Evolutionary conservation across 2,888 invertebrate species (phyloP).

Genomic region (Tethea ocularis): DNA sequence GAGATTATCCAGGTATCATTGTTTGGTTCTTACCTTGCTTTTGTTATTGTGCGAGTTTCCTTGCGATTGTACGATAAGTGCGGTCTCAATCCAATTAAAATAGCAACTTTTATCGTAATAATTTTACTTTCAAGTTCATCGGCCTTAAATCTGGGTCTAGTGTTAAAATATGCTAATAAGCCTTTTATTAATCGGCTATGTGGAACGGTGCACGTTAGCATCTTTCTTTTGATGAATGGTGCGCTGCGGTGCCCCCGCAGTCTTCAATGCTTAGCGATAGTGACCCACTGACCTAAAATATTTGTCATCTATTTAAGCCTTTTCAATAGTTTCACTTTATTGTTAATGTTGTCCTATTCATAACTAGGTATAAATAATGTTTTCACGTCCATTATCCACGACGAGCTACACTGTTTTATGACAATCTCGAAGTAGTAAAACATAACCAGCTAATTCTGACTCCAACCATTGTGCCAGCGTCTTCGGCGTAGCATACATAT

Average conservation of each 20-base stretch:
- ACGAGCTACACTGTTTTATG: background rate
- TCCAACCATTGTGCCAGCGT: background rate
- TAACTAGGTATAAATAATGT: background rate
- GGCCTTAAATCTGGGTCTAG: slow-evolving; percentile 38
- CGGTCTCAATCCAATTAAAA: slow-evolving; percentile 11
- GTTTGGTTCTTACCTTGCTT: slow-evolving; percentile 5
- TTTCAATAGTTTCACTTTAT: slow-evolving; percentile 9
- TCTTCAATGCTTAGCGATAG: slow-evolving; percentile 30
- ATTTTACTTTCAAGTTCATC: slow-evolving; percentile 31
- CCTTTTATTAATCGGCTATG: slow-evolving; percentile 36
- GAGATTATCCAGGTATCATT: slow-evolving; percentile 20
- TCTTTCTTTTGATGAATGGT: slow-evolving; percentile 45
- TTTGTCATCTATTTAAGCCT: slow-evolving; percentile 8
- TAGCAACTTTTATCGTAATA: slow-evolving; percentile 19
- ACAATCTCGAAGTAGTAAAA: background rate
- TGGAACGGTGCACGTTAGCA: slow-evolving; percentile 38
- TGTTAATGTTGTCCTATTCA: background rate
- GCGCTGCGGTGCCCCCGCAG: slow-evolving; percentile 39
- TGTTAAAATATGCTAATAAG: slow-evolving; percentile 47
- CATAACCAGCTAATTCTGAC: background rate
- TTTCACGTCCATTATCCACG: background rate
- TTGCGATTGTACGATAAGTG: background rate
- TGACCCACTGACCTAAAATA: slow-evolving; percentile 41
- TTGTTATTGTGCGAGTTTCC: background rate
- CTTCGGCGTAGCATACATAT: too few relatives aligned